Base-by-base conservation (phyloP, 1,140 invertebrate species). In the Sarcophaga peregrina region DNA sequence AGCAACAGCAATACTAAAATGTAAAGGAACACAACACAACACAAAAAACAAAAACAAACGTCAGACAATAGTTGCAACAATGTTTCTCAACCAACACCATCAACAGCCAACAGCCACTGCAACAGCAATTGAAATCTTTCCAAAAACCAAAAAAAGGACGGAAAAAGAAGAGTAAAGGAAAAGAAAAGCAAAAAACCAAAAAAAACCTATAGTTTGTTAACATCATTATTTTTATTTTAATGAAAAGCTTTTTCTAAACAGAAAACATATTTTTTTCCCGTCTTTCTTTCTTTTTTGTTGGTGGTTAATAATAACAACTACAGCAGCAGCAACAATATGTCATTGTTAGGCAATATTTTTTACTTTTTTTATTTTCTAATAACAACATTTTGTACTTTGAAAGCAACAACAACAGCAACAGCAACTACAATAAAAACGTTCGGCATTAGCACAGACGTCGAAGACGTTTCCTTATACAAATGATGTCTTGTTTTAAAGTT, bases 141-240 rank as follows among this genome's bases (percentile, higher is more conserved):
- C 1, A 37, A 37, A 37, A 37, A 37, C 1, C 1, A 37, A 37
- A 37, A 37, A 37, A 37, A 37, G 4, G 4, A 37, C 1, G 4
- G 4, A 37, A 37, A 37, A 37, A 37, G 25, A 4, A 37, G 25
- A 37, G 25, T 37, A 37, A 37, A 37, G 25, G 25, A 37, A 37
- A 37, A 37, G n/a, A 68, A 68, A 17, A 62, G n/a, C 54, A 62
- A 62, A 7, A 62, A n/a, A n/a, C n/a, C n/a, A n/a, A 68, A 20
- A 68, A 25, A 68, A 68, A 68, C n/a, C 10, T 37, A 37, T 37
- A 37, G 62, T 68, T 68, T 20, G 62, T 25, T 68, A 68, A 68
- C 62, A 20, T 68, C 62, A 68, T 68, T 68, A 68, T 68, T 25
- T 68, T 68, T 7, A 62, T 62, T 62, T 62, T 15, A 52, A 52